Evolutionary conservation across 23 tunicate species (phyloP).

Genomic region (Trididemnum clinides): DNA sequence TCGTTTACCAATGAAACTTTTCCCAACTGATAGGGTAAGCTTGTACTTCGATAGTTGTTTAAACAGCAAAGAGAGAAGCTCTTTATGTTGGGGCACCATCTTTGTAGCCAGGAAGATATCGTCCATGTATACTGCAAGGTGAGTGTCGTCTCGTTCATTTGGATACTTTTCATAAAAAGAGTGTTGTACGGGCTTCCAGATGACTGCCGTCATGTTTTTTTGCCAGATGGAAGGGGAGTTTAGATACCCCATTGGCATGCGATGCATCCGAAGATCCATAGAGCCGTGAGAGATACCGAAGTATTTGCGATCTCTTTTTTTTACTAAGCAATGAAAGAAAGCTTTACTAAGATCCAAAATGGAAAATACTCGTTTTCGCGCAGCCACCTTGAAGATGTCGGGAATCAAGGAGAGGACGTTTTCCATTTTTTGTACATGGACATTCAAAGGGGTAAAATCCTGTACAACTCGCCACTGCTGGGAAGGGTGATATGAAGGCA

Average conservation of each 20-base stretch:
- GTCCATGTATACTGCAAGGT: not conserved
- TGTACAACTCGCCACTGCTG: not conserved
- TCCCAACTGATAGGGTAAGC: not conserved
- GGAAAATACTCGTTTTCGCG: not conserved
- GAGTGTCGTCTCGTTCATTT: not conserved
- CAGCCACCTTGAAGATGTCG: not conserved
- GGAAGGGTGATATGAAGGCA: no score
- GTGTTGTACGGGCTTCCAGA: not conserved
- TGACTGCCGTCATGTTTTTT: not conserved
- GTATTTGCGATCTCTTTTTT: not conserved
- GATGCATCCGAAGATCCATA: not conserved
- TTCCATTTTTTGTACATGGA: not conserved
- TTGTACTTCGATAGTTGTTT: not conserved
- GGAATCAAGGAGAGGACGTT: not conserved
- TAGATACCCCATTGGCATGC: not conserved
- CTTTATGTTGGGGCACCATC: not conserved
- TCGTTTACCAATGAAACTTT: not conserved
- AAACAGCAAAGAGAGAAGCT: not conserved
- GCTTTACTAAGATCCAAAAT: not conserved
- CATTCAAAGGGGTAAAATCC: not conserved
- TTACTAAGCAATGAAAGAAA: not conserved
- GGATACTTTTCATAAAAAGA: not conserved
- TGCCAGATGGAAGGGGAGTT: not conserved
- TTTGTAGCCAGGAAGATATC: not conserved
- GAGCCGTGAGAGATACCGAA: not conserved